A percentile compares a stretch with the other conserved stretches of the same genome.
Evolutionary conservation across 1,140 invertebrate genomes (phyloP).

Genomic region (Ips nitidus): DNA sequence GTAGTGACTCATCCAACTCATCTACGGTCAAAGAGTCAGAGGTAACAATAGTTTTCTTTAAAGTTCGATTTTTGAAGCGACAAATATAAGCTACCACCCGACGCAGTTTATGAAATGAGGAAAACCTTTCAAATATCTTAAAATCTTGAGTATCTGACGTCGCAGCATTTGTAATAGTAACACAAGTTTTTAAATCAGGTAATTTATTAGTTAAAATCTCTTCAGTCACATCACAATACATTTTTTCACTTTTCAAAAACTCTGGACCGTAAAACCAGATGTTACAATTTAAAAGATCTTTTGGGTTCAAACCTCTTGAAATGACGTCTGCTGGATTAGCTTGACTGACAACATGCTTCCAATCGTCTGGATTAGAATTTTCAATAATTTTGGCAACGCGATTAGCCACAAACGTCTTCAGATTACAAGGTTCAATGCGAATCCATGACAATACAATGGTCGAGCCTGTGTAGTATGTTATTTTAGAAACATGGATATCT

Average conservation of each 20-base stretch:
- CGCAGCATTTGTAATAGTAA: not conserved
- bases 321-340: not conserved
- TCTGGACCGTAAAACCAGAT: too few species aligned
- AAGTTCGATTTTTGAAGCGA: not conserved
- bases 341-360: not conserved
- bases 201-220: too few species aligned
- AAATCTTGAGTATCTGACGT: not conserved
- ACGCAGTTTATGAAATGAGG: not conserved
- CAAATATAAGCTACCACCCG: not conserved
- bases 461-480: not conserved
- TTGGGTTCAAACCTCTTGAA: not conserved
- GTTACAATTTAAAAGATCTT: too few species aligned
- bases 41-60: not conserved
- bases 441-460: not conserved
- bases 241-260: too few species aligned
- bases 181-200: not conserved
- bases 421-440: not conserved
- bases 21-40: not conserved
- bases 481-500: not conserved
- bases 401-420: conserved; percentile 1
- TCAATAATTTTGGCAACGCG: not conserved
- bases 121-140: not conserved
- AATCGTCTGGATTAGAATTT: conserved; percentile 1
- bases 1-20: not conserved
- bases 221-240: too few species aligned